A percentile compares a stretch with the other conserved stretches of the same genome.
These are phyloP conservation scores for Thyatira batis DNA, from an alignment of 2,888 invertebrate genomes.

Conservation along the genomic window DNA sequence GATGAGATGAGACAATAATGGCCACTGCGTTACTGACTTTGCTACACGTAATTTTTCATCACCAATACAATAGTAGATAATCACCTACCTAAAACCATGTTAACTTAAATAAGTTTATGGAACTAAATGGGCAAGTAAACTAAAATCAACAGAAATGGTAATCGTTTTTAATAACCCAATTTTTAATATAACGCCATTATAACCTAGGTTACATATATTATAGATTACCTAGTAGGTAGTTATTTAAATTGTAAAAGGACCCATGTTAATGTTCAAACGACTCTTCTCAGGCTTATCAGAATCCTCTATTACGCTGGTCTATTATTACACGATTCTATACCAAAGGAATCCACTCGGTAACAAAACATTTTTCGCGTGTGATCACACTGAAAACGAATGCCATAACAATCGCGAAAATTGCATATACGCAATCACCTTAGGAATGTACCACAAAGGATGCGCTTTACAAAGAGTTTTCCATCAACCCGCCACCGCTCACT, in stretches of 20 bases:
- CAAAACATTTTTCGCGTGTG: neutral
- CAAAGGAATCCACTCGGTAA: neutral
- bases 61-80: neutral
- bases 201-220: too few relatives aligned
- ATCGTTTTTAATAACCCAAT: too few relatives aligned
- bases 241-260: neutral
- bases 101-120: too few relatives aligned
- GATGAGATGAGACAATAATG: constrained; percentile 65
- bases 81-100: too few relatives aligned
- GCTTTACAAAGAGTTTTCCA: constrained; percentile 36
- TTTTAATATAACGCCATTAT: too few relatives aligned
- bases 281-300: neutral
- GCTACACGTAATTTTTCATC: neutral
- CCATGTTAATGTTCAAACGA: neutral
- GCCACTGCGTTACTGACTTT: constrained; percentile 44
- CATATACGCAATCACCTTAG: constrained; percentile 56
- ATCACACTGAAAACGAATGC: constrained; percentile 29
- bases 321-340: neutral
- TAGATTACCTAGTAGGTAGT: too few relatives aligned
- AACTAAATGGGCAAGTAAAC: too few relatives aligned
- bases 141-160: too few relatives aligned
- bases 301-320: neutral
- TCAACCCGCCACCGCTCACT: constrained; percentile 35
- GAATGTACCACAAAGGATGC: constrained; percentile 65
- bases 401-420: constrained; percentile 57